These are phyloP conservation scores for Rhynchomys soricoides DNA, from an alignment of 2,113 vertebrate genomes.

Conservation along the genomic window DNA sequence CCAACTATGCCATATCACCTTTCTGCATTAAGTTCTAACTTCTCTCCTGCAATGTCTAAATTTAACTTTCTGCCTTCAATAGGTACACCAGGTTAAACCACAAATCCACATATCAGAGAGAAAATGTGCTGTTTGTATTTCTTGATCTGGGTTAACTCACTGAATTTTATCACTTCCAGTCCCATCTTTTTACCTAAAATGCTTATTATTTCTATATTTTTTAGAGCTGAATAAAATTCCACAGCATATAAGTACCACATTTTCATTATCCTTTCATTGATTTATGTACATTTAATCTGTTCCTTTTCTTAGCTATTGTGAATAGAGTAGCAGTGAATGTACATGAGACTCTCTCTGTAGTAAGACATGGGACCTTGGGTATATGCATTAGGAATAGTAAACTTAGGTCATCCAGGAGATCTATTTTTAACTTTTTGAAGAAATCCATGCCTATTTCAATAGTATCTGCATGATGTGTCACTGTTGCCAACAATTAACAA, in stretches of 20 bases:
- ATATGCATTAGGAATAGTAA: background rate
- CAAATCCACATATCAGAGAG: background rate
- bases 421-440: background rate
- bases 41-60: background rate
- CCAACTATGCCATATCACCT: background rate
- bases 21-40: background rate
- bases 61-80: background rate
- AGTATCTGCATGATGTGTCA: background rate
- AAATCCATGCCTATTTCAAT: background rate
- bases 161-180: background rate
- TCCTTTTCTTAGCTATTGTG: too few relatives aligned
- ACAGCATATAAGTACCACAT: fast-evolving
- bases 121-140: background rate
- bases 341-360: background rate
- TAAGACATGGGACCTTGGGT: fast-evolving
- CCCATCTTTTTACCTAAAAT: background rate
- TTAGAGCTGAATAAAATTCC: background rate
- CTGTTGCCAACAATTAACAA: background rate
- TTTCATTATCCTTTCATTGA: background rate
- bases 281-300: background rate
- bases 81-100: background rate
- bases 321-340: background rate
- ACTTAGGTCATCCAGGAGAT: background rate
- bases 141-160: background rate
- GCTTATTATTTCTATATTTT: background rate